Base-by-base conservation (phyloP, 2,113 vertebrate species). In the Chaetops frenatus region DNA sequence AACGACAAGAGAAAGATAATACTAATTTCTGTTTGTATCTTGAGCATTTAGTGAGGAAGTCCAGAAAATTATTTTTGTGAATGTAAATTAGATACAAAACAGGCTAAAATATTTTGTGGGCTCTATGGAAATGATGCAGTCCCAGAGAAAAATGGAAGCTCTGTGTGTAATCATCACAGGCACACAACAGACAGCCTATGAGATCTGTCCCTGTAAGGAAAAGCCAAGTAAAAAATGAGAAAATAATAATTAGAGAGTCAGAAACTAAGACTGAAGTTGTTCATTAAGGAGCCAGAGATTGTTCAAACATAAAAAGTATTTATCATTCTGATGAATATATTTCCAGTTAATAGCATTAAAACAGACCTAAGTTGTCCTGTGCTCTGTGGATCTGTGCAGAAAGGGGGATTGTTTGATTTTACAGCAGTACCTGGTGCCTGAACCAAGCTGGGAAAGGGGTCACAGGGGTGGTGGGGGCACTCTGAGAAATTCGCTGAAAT, bases 21-120 rank as follows among this genome's bases (percentile, higher is more conserved):
- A 44, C 29, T 84, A 3, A 65, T 60, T 95, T 95, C 45, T 86
- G 17, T 82, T 92, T 90, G 51, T 73, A 45, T 88, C 44, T 54
- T 57, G 42, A 61, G 14, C 35, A 47, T 84, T 88, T 84, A 89
- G 54, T 69, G 67, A 95, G 87, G 87, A 95, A 95, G 81, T 92
- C 86, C 51, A 90, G 65, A 58, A 74, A 74, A 73, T 44, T 81
- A 51, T 74, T 90, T 88, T 66, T 4, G 5, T 90, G 48, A 84
- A 78, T 88, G n/a, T 62, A 91, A n/a, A 95, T 88, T 15, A 64
- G 36, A 71, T 88, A 57, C 42, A 50, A 81, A 94, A 62, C 66
- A 60, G 40, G 42, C 66, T 80, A 28, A 48, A 67, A 65, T 23
- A 64, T 82, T 92, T 66, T 40, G 50, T 69, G 60, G 35, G 20